These are phyloP conservation scores for Antidorcas marsupialis DNA, from an alignment of 2,113 vertebrate species.

Conservation along the genomic window DNA sequence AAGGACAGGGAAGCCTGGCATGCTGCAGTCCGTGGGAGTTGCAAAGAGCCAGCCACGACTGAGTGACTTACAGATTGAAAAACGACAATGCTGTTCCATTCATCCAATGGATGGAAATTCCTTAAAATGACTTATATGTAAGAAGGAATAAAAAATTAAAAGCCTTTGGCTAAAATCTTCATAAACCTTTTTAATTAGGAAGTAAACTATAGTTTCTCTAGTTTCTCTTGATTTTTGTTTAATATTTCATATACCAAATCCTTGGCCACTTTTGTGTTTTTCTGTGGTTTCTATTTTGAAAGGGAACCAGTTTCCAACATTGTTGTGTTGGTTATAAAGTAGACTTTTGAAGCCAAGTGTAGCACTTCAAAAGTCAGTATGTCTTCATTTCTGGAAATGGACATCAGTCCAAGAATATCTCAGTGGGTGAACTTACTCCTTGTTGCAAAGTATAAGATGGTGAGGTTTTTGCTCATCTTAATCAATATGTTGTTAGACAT, in stretches of 20 bases:
- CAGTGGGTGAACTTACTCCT: not conserved
- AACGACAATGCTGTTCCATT: not conserved
- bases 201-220: not conserved
- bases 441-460: not conserved
- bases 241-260: not conserved
- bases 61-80: not conserved
- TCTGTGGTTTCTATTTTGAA: not conserved
- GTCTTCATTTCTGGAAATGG: not conserved
- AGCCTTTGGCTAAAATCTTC: not conserved
- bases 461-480: not conserved
- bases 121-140: not conserved
- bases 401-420: not conserved
- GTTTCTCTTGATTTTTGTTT: not conserved
- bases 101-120: not conserved
- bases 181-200: not conserved
- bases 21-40: not conserved
- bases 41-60: not conserved
- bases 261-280: not conserved
- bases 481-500: not conserved
- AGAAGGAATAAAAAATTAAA: not conserved
- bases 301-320: not conserved
- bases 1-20: not conserved
- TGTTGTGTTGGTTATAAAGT: not conserved
- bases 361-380: not conserved
- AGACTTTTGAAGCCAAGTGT: not conserved